Evolutionary conservation across 2,113 vertebrate genomes (phyloP).

Genomic region (Tympanuchus pallidicinctus): DNA sequence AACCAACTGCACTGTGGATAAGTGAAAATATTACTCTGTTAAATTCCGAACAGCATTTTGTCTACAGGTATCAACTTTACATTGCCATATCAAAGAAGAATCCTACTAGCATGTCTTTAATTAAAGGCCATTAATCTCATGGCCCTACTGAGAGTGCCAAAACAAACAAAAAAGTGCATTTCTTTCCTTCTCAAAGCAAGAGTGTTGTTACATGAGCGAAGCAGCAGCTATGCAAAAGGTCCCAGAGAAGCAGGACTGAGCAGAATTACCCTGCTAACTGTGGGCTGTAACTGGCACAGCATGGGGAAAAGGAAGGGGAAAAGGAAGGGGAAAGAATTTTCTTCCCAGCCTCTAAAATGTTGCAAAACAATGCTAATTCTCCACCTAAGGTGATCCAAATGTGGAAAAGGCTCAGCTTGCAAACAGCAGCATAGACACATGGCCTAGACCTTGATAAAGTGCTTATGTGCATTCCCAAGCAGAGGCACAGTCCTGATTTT

Average conservation of each 20-base stretch:
- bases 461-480: not conserved
- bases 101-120: conserved; percentile 7
- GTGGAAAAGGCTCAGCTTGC: not conserved
- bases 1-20: not conserved
- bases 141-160: not conserved
- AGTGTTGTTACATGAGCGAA: not conserved
- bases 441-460: not conserved
- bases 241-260: conserved; percentile 3
- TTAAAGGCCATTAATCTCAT: not conserved
- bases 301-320: conserved; percentile 13
- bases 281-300: not conserved
- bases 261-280: conserved; percentile 1
- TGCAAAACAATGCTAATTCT: not conserved
- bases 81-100: conserved; percentile 4
- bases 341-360: conserved; percentile 27
- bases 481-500: not conserved
- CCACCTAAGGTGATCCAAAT: not conserved
- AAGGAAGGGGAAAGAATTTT: not conserved
- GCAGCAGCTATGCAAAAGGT: not conserved
- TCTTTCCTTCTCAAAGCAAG: not conserved
- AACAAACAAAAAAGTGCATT: conserved; percentile 6
- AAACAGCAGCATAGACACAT: not conserved
- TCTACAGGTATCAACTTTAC: conserved; percentile 27
- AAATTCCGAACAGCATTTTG: conserved; percentile 8
- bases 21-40: not conserved